Evolutionary conservation across 2,797 vertebrate species (phyloP), one percentile per base, ranked within the genome.

Genomic region (Manis pentadactyla): DNA sequence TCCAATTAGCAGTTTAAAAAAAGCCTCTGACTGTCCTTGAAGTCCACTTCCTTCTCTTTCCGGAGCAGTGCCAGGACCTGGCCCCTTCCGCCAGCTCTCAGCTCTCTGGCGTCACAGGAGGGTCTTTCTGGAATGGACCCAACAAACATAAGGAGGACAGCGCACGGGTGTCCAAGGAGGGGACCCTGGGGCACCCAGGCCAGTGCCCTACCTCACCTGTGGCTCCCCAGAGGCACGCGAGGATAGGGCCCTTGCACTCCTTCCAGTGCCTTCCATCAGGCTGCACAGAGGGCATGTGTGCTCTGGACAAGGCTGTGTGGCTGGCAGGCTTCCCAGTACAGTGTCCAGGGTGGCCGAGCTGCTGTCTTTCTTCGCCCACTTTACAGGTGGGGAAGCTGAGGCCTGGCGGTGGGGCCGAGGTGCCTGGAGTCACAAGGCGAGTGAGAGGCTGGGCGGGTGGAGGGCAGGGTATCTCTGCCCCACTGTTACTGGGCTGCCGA

Each of bases 401-500:
- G 49, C 49, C 42, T 1, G 51, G n/a, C 0, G 2, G 2, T 18
- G 34, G 19, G 49, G 23, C 18, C 29, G 7, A n/a, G 14, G 29
- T 14, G 29, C 31, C 57, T 5, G 0, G 17, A 7, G 34, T 18
- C 46, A 15, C 46, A 11, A 74, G 29, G 61, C 0, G 1, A 1
- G 18, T 1, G 64, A 17, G 51, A 15, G 46, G 25, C 49, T n/a
- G 0, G 46, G 12, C 1, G 46, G 46, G 46, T 46, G 46, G 46
- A 46, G 46, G 46, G 46, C 10, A 11, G 5, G 23, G 19, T 0
- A 12, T 34, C 49, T 55, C 64, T 25, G 53, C 42, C 66, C 27
- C 0, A 0, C 2, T 2, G 1, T 37, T 39, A 3, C 34, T 2
- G 3, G 42, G 10, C 25, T 4, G 11, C 0, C 0, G 31, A 17